phyloP scores from a whole-genome alignment of 2,888 invertebrate genomes.

The Leptinotarsa rubiginosa region DNA sequence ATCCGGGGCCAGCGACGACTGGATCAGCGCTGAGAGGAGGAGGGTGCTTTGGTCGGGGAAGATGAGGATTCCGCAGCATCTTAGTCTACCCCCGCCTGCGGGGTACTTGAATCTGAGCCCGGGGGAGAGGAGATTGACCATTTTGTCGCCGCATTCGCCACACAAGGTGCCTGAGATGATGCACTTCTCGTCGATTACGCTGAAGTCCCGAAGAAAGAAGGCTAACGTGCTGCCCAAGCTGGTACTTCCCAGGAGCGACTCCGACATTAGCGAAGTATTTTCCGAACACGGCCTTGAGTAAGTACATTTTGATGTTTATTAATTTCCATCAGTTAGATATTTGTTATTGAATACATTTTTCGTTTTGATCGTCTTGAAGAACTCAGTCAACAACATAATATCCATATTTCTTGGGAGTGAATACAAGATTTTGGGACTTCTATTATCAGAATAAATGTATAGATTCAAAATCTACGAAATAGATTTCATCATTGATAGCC shows the following conservation, averaged over 20 bases:
- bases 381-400: too few species aligned
- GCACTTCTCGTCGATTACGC: conserved; percentile 71
- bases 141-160: conserved; percentile 84
- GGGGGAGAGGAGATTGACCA: conserved; percentile 76
- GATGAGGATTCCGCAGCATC: conserved; percentile 75
- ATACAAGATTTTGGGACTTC: too few species aligned
- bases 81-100: conserved; percentile 77
- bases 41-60: conserved; percentile 77
- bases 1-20: conserved; percentile 56
- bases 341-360: too few species aligned
- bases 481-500: too few species aligned
- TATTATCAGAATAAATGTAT: too few species aligned
- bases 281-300: conserved; percentile 74
- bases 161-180: conserved; percentile 77
- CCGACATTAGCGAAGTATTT: conserved; percentile 77
- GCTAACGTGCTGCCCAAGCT: conserved; percentile 81
- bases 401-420: too few species aligned
- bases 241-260: conserved; percentile 80
- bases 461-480: too few species aligned
- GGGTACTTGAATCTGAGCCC: conserved; percentile 70
- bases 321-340: background rate
- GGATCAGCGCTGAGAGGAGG: conserved; percentile 73
- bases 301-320: conserved; percentile 62
- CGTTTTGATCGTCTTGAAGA: too few species aligned
- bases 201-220: conserved; percentile 74